Evolutionary conservation across 2,888 invertebrate species (phyloP), one percentile per base, ranked within the genome.

Genomic region (Empis stercorea): DNA sequence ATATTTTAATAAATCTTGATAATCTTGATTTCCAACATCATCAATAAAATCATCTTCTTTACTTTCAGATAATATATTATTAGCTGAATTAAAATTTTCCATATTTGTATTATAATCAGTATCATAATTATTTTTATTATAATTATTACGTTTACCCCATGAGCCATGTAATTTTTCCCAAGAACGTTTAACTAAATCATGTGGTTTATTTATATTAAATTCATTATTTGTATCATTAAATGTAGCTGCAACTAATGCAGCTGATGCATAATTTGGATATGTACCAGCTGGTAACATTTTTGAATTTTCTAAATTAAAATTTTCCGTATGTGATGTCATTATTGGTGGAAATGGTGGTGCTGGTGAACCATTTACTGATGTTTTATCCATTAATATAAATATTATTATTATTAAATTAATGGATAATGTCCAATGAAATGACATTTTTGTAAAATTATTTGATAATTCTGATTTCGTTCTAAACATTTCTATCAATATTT

Each of bases 121-220:
- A 40, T 53, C 52, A 16, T 53, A 37, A 6, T 48, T 51, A 49
- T 41, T 34, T 45, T 39, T 30, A 13, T 36, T 30, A 38, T 46
- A 47, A 30, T 48, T 15, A 14, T 30, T 23, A 6, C 82, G 73
- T 62, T 84, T 84, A 57, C 82, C 83, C 84, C 83, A 84, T 1
- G 80, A 76, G 14, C 77, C 78, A 61, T 78, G 77, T 62, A 84
- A 73, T 56, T 76, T 76, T 30, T 76, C 73, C 84, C 84, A 84
- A 46, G 71, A 72, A 34, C 76, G 62, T 56, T 76, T 74, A 45
- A 70, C 70, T n/a, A 16, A n/a, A 13, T 40, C 27, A 40, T 40
- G 23, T 7, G 23, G 23, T 27, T 27, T 27, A 27, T 27, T 27
- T 27, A 7, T 6, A 27, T 27, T 27, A 6, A 27, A 27, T 27